Evolutionary conservation across 2,113 vertebrate species (phyloP).

Genomic region (Hippocampus mohnikei): DNA sequence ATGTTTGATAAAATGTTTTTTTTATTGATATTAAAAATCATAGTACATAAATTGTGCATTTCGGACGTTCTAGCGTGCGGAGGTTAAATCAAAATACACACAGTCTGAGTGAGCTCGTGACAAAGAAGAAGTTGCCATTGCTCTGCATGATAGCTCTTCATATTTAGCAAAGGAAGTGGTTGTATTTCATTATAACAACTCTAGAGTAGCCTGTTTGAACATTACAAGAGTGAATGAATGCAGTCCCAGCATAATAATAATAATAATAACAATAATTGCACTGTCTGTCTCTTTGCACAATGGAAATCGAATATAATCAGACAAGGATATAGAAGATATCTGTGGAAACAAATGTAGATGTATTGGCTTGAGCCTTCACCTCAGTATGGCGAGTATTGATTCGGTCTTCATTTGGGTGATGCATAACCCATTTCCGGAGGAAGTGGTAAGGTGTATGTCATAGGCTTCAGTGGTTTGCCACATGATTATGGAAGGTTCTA

Average conservation of each 20-base stretch:
- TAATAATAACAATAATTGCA: constrained; percentile 73
- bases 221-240: constrained; percentile 73
- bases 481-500: constrained; percentile 35
- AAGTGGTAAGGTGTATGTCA: constrained; percentile 46
- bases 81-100: constrained; percentile 80
- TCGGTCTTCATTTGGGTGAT: constrained; percentile 37
- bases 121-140: constrained; percentile 62
- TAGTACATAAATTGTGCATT: constrained; percentile 83
- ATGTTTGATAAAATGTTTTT: constrained; percentile 77
- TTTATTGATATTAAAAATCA: constrained; percentile 83
- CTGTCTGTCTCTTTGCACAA: constrained; percentile 75
- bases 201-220: constrained; percentile 68
- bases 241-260: constrained; percentile 68
- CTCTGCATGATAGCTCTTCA: constrained; percentile 68
- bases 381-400: constrained; percentile 39
- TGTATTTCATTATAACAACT: constrained; percentile 68
- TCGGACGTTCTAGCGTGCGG: constrained; percentile 80
- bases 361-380: constrained; percentile 47
- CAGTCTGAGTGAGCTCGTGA: constrained; percentile 74
- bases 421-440: constrained; percentile 31
- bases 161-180: constrained; percentile 68
- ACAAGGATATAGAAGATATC: constrained; percentile 54
- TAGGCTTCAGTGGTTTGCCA: constrained; percentile 30
- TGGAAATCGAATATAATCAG: constrained; percentile 68
- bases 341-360: constrained; percentile 43